Conservation (phyloP, 2,113 vertebrate species). For the Merops nubicus region DNA sequence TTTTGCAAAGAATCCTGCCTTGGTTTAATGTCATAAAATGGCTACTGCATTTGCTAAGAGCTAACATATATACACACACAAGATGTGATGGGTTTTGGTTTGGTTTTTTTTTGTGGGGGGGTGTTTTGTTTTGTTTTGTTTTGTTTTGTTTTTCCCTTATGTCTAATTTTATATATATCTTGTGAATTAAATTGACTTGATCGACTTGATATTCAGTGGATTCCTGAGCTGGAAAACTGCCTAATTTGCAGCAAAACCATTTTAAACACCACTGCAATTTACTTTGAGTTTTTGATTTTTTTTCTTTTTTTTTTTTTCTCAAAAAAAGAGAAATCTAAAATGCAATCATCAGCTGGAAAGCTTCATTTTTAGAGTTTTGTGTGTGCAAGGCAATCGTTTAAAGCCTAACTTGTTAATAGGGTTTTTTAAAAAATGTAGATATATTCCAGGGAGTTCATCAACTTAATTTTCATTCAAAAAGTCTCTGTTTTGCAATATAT, state of each 20-base stretch:
- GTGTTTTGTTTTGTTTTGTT: not conserved
- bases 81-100: not conserved
- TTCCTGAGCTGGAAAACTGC: not conserved
- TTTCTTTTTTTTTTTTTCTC: not conserved
- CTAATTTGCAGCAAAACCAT: not conserved
- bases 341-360: not conserved
- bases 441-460: not conserved
- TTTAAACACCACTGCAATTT: not conserved
- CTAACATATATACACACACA: not conserved
- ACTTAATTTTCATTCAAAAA: not conserved
- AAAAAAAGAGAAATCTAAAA: not conserved
- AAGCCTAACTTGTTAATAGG: not conserved
- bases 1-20: not conserved
- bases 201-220: not conserved
- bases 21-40: not conserved
- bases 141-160: not conserved
- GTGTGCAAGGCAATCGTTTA: not conserved
- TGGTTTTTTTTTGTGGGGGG: not conserved
- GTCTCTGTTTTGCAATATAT: not conserved
- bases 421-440: not conserved
- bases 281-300: not conserved
- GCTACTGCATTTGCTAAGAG: not conserved
- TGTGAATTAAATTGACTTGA: not conserved
- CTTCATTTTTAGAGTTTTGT: not conserved
- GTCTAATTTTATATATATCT: not conserved